phyloP scores from a whole-genome alignment of 2,888 invertebrate species.

The Pristionchus japonicus region DNA sequence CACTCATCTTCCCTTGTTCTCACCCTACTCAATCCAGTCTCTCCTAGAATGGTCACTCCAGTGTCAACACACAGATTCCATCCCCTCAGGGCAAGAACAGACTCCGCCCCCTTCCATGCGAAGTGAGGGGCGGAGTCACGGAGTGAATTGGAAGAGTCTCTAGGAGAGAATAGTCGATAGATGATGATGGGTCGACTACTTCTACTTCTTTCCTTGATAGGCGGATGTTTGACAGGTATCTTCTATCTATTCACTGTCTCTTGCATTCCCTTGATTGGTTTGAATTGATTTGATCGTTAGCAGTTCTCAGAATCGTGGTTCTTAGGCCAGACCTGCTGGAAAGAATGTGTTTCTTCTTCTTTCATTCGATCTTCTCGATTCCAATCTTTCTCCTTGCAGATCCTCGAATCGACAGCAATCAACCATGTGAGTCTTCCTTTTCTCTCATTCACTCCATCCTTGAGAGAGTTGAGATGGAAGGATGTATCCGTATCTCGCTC shows the following conservation, averaged over 20 bases:
- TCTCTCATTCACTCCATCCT: not conserved
- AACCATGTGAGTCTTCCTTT: not conserved
- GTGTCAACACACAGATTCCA: constrained; percentile 17
- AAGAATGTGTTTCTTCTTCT: too few species aligned
- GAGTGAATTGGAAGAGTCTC: not conserved
- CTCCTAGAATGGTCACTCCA: not conserved
- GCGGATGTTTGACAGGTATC: not conserved
- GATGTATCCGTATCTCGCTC: not conserved
- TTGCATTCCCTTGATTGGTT: not conserved
- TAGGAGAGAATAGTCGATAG: not conserved
- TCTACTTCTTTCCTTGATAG: not conserved
- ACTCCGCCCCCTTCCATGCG: not conserved
- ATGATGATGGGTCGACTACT: not conserved
- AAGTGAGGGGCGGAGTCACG: not conserved
- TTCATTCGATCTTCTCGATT: not conserved
- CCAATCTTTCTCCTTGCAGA: not conserved
- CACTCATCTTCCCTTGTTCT: constrained; percentile 7
- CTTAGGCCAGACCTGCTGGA: too few species aligned
- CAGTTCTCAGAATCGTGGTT: too few species aligned
- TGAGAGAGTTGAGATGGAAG: not conserved
- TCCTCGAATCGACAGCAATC: not conserved
- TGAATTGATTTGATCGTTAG: too few species aligned
- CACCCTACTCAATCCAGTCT: constrained; percentile 6
- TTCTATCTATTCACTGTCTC: not conserved
- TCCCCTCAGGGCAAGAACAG: not conserved